phyloP scores from a whole-genome alignment of 2,113 vertebrate species.

The Ivindomyrus marchei region DNA sequence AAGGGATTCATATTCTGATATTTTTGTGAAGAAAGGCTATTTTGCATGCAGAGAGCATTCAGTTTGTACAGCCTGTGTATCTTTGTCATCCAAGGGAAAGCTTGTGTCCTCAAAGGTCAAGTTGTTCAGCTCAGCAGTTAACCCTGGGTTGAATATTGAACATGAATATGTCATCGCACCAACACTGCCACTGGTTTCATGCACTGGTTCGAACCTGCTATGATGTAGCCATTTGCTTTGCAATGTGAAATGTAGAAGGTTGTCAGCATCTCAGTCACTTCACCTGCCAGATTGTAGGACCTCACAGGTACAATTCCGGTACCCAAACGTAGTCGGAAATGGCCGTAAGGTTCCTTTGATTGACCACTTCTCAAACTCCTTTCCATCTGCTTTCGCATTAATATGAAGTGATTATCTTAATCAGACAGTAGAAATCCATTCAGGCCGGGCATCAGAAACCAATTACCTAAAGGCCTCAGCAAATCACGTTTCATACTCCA shows the following conservation, averaged over 20 bases:
- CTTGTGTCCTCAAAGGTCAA: slow-evolving; percentile 4
- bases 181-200: neutral
- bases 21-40: neutral
- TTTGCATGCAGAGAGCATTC: neutral
- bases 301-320: neutral
- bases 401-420: slow-evolving; percentile 7
- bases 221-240: neutral
- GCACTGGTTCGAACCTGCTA: neutral
- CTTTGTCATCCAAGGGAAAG: neutral
- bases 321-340: neutral
- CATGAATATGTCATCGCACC: neutral
- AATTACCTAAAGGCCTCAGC: neutral
- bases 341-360: neutral
- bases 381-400: slow-evolving; percentile 8
- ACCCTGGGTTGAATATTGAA: neutral
- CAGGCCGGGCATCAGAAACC: neutral
- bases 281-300: neutral
- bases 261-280: neutral
- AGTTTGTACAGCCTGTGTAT: neutral
- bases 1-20: neutral
- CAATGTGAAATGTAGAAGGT: neutral
- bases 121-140: neutral
- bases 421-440: neutral
- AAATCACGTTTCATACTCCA: neutral
- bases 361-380: neutral